Percentiles rank a stretch among this genome's conserved stretches.
Conservation (phyloP, 2,888 invertebrate species). For the Spodoptera littoralis region DNA sequence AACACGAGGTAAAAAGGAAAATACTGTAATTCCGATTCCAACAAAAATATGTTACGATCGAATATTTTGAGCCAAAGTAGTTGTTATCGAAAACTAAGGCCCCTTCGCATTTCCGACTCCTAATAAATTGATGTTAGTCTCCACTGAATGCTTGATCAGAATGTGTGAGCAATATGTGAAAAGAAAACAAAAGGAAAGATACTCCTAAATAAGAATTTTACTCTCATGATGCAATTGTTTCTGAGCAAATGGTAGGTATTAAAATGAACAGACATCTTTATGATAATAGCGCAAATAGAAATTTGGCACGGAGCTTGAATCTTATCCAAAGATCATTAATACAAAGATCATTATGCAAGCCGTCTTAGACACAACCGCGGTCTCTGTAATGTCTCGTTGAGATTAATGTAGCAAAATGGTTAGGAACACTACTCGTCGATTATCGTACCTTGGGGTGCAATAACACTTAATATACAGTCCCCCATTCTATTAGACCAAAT, state of each 20-base stretch:
- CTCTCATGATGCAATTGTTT: slow-evolving; percentile 37
- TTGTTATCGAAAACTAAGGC: slow-evolving; percentile 17
- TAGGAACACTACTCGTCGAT: slow-evolving; percentile 38
- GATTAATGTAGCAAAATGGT: slow-evolving; percentile 58
- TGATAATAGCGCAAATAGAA: slow-evolving; percentile 32
- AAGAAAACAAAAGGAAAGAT: slow-evolving; percentile 12
- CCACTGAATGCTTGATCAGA: slow-evolving; percentile 15
- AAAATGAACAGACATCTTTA: slow-evolving; percentile 36
- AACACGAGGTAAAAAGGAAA: slow-evolving; percentile 11
- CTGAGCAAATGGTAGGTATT: slow-evolving; percentile 15
- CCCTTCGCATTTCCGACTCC: slow-evolving; percentile 4
- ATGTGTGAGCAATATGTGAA: background rate
- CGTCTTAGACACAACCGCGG: slow-evolving; percentile 52
- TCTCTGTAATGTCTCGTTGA: slow-evolving; percentile 42
- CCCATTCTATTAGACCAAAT: slow-evolving; percentile 27
- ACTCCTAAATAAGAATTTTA: slow-evolving; percentile 15
- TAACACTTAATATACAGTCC: slow-evolving; percentile 37
- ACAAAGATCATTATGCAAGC: slow-evolving; percentile 60
- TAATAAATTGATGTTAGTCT: slow-evolving; percentile 30
- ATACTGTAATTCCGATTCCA: slow-evolving; percentile 12
- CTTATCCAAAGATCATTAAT: slow-evolving; percentile 50
- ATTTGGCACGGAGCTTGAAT: slow-evolving; percentile 57
- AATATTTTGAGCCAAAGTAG: slow-evolving; percentile 17
- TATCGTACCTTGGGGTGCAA: slow-evolving; percentile 50
- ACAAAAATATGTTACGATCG: slow-evolving; percentile 19